Evolutionary conservation across 2,113 vertebrate species (phyloP), one percentile per base, ranked within the genome.

Genomic region (Pseudorasbora parva): DNA sequence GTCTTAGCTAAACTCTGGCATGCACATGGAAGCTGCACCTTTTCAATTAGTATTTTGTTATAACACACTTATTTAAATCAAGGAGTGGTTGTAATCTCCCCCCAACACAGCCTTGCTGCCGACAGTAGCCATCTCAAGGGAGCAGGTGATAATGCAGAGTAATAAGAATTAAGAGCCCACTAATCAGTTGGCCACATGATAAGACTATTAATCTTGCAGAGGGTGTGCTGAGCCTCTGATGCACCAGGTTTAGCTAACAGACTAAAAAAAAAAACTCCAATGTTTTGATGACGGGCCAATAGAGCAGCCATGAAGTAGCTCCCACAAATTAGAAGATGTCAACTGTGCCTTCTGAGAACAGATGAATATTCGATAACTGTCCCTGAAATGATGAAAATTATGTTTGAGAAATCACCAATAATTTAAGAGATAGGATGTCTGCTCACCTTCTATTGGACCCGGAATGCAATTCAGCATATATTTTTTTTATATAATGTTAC

Each of bases 161-260:
- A 93, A 94, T 94, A 93, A 92, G 92, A 90, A 92, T 93, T 93
- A 93, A 94, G 92, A 93, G 90, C 90, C 90, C 92, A 92, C 92
- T 94, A 95, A 94, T 94, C 92, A 94, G 93, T 92, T 88, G 91
- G 91, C 91, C 89, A 89, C 92, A 92, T 91, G 91, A 92, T 93
- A 91, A 91, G 92, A 93, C 93, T 90, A 94, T 94, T 93, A 93
- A 95, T 94, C 91, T 92, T 85, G 78, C 87, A 84, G 85, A 90
- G 88, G 90, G 84, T 89, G 88, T 80, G 84, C 87, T 89, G 85
- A 89, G 56, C 88, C 87, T 89, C 89, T 89, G 68, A 84, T 71
- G 56, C 89, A 84, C 87, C 84, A 56, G 86, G 77, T 82, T 90
- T 91, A 90, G 88, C 89, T 87, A 88, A 78, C 30, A 82, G 41